Base-by-base conservation (phyloP, 2,113 vertebrate species). In the Hippoglossus stenolepis region DNA sequence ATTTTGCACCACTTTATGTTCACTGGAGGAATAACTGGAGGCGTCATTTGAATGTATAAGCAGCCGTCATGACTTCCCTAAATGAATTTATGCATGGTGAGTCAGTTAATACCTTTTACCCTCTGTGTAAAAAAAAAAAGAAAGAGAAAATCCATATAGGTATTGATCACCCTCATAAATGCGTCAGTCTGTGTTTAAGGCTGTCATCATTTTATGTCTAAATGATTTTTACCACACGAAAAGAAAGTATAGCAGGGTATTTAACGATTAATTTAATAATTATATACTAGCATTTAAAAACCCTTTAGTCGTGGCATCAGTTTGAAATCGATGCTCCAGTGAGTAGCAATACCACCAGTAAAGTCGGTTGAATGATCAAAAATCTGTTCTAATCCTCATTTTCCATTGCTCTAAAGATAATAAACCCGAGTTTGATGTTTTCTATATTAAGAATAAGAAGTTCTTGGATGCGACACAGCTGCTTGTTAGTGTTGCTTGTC, bases 401-500 rank as follows among this genome's bases (percentile, higher is more conserved):
- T 57, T 56, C n/a, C 20, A 49, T 20, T 24, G 60, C 47, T 59
- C 21, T 76, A 10, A 79, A 65, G 53, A 65, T 82, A 77, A 80
- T 43, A 73, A 68, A 47, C 43, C 61, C 40, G 31, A 26, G 64
- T 77, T 85, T 70, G 70, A 75, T 76, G 64, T 65, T 66, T 79
- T 70, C 20, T 49, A 54, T 35, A 69, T 38, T 63, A 82, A 79
- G 51, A 65, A 65, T 24, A 59, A 58, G 67, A 17, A 47, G 71
- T 51, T 51, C 59, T 60, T 82, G 6, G 15, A 7, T 47, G 65
- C 77, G 75, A 75, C 80, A 4, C 84, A 77, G 86, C 71, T 86
- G 77, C 88, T 91, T 89, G 89, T 88, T 89, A 87, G 75, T 75
- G 80, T 76, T 83, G 83, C 80, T 84, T 82, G 73, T 88, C 74